Base-by-base conservation (phyloP, 2,888 invertebrate genomes). In the Drosophila picticornis region DNA sequence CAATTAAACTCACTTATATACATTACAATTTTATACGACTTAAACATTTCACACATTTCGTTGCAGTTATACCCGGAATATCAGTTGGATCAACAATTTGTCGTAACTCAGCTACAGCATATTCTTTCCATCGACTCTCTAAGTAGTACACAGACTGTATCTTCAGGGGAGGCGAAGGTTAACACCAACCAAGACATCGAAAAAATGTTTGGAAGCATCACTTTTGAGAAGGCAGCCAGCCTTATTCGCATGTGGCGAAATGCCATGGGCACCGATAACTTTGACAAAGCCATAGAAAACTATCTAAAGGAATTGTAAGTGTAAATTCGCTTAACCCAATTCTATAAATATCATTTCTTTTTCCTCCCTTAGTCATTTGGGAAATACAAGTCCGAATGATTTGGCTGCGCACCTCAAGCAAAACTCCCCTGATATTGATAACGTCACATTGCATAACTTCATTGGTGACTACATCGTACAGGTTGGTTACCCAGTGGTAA, bases 1-100 rank as follows among this genome's bases (percentile, higher is more conserved):
- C 40, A n/a, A n/a, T 40, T 40, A 10, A n/a, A 4, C 40, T 40
- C 10, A 40, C n/a, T n/a, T 11, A n/a, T 1, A 11, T 43, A 22
- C 11, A 22, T 46, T 4, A 22, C 13, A 22, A 22, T 46, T 40
- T 40, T 2, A 19, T 38, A 2, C 6, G 1, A 11, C 50, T 29
- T 50, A 22, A 10, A 10, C n/a, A 19, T n/a, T 31, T 13, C 11
- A 0, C 2, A 10, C 2, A 32, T 16, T 22, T 62, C 27, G 1
- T 93, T 94, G 13, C 68, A 96, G 96, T 94, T 95, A 10, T 95
- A 95, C 83, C 93, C 94, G 0, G 92, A 94, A 6, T 96, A 96
- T 95, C 95, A 95, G 53, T 91, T 96, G 58, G 94, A 94, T 57
- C 94, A 95, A 13, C 96, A 96, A 81, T 97, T 96, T 85, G 95